Conservation (phyloP, 2,797 vertebrate species). For the Urosaurus nigricauda region DNA sequence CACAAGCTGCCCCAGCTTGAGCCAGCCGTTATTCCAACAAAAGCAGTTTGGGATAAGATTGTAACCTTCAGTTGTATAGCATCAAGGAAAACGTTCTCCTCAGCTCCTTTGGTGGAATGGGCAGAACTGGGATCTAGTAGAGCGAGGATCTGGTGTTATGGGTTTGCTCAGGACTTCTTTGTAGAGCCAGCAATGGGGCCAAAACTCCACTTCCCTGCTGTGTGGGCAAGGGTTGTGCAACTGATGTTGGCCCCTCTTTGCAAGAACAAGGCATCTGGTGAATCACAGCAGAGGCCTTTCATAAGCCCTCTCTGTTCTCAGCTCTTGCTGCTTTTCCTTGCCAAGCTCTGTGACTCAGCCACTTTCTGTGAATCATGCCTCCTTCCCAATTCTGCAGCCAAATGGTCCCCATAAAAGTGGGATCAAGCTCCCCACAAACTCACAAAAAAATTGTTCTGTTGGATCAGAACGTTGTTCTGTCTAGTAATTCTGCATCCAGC, state of each 20-base stretch:
- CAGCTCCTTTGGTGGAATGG: not conserved
- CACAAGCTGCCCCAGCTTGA: too few relatives aligned
- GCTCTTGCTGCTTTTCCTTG: not conserved
- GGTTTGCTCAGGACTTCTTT: not conserved
- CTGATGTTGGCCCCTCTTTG: not conserved
- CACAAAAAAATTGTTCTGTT: not conserved
- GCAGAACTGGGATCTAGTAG: not conserved
- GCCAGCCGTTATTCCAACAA: not conserved
- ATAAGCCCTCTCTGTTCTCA: not conserved
- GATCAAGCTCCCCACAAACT: not conserved
- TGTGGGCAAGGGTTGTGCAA: not conserved
- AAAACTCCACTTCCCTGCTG: not conserved
- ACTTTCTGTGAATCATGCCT: conserved; percentile 5
- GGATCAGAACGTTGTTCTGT: too few relatives aligned
- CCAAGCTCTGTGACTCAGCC: conserved; percentile 20
- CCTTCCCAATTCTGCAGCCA: conserved; percentile 8
- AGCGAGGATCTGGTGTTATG: not conserved
- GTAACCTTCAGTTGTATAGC: not conserved
- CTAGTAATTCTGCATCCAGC: not conserved
- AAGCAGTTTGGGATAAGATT: not conserved
- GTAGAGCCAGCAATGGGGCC: not conserved
- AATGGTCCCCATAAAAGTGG: not conserved
- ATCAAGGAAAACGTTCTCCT: not conserved
- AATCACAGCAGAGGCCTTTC: not conserved
- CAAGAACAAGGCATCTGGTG: conserved; percentile 4